phyloP scores from a whole-genome alignment of 2,113 vertebrate genomes.

The Platysteira castanea region DNA sequence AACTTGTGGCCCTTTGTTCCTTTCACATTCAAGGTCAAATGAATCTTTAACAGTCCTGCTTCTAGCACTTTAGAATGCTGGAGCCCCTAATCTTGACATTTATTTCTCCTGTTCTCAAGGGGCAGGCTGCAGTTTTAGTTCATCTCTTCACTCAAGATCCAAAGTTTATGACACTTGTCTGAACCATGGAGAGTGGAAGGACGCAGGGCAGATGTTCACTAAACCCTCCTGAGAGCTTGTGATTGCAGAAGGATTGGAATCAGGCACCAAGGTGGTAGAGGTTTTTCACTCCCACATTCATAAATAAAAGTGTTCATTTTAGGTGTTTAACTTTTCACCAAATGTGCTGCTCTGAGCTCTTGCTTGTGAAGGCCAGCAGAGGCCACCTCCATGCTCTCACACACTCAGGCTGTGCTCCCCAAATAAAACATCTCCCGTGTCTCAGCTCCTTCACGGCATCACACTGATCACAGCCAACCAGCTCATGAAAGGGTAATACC shows the following conservation, averaged over 20 bases:
- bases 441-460: not conserved
- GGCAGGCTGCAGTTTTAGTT: not conserved
- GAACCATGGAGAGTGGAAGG: not conserved
- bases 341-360: not conserved
- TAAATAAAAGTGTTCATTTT: not conserved
- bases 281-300: not conserved
- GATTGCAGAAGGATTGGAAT: not conserved
- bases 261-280: not conserved
- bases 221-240: not conserved
- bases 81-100: not conserved
- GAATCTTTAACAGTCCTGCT: not conserved
- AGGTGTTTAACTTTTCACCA: not conserved
- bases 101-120: not conserved
- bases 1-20: not conserved
- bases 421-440: not conserved
- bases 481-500: rapidly evolving
- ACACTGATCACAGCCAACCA: not conserved
- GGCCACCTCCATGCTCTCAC: not conserved
- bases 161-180: not conserved
- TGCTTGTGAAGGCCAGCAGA: not conserved
- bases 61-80: not conserved
- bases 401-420: not conserved
- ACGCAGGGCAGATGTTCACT: not conserved
- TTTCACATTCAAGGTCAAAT: not conserved
- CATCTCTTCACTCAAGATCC: not conserved